phyloP scores from a whole-genome alignment of 2,797 vertebrate genomes.

The Alcedo atthis region DNA sequence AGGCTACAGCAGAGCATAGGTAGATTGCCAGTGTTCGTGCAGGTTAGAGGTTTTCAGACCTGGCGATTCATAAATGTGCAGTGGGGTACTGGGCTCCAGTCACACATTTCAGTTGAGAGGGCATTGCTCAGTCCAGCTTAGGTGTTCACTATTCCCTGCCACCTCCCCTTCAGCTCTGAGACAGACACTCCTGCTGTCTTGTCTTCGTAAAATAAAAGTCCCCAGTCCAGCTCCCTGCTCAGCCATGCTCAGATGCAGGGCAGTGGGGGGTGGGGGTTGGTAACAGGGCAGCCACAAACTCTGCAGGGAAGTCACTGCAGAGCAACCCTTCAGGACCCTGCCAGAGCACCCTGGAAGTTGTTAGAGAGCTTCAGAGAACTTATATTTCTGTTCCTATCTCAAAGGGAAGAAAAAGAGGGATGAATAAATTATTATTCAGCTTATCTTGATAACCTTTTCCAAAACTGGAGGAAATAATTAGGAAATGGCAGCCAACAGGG shows the following conservation, averaged over 20 bases:
- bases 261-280: neutral
- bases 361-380: neutral
- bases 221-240: neutral
- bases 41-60: neutral
- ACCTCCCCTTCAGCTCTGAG: neutral
- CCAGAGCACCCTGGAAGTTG: neutral
- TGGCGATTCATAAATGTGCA: neutral
- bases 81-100: rapidly evolving
- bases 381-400: neutral
- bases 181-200: neutral
- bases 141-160: neutral
- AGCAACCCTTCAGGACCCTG: neutral
- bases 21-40: neutral
- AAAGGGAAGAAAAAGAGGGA: neutral
- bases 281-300: neutral
- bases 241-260: rapidly evolving
- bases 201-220: neutral
- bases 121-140: rapidly evolving
- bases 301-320: neutral
- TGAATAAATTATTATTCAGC: neutral
- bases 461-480: neutral
- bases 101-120: rapidly evolving
- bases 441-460: neutral
- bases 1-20: neutral
- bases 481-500: neutral